Base-by-base conservation (phyloP, 2,113 vertebrate species). In the Anarhynchus alexandrinus region DNA sequence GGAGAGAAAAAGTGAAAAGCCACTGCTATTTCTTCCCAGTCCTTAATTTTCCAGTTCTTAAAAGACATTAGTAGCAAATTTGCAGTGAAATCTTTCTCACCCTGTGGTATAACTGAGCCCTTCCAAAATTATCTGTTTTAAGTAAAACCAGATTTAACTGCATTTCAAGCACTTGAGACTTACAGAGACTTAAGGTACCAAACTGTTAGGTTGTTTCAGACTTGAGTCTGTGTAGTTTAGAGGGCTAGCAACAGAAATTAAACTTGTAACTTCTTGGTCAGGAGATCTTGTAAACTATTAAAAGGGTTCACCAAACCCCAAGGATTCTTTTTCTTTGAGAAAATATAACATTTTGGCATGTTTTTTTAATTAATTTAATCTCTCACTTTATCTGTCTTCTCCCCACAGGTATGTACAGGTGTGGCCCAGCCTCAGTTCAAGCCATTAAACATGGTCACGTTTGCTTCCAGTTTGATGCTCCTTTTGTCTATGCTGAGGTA, bases 401-500 rank as follows among this genome's bases (percentile, higher is more conserved):
- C 25, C 34, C 26, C 11, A 7, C 26, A 99, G 99, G 99, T 64
- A 98, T 99, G 99, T 99, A 99, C 97, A 98, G 99, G 69, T 99
- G 99, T 90, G 99, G 99, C 12, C 99, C 99, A 21, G 98, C 99
- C 40, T 99, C 99, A 3, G 99, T 99, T 73, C 98, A 98, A 84
- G 99, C 99, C 82, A 98, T 99, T 83, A 99, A 99, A 97, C 99
- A 99, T 0, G 99, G 99, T 20, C 98, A 99, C 0, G 98, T 99
- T 70, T 99, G 99, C 97, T 99, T 98, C 97, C 99, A 98, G 4
- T 99, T 99, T 85, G 99, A 99, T 70, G 98, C 99, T 12, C 97
- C 99, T 55, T 99, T 99, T 82, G 98, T 99, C 74, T 99, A 99
- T 82, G 99, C 99, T 34, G 99, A 99, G 99, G 99, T 99, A 98